phyloP scores from a whole-genome alignment of 1,140 invertebrate genomes.

The Drosophila navojoa region DNA sequence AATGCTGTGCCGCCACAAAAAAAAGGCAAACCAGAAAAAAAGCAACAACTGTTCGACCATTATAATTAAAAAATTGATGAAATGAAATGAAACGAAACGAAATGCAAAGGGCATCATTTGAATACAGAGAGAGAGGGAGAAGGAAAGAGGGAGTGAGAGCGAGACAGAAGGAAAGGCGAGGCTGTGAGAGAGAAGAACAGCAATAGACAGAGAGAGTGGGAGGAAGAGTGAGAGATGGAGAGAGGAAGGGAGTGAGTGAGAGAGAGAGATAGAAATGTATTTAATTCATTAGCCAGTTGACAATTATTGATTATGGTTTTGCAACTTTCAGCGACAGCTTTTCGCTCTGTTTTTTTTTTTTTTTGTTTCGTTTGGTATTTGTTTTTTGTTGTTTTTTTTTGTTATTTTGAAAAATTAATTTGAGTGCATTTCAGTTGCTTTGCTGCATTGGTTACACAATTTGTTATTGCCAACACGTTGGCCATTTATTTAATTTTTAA shows the following conservation, averaged over 20 bases:
- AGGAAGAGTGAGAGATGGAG: slow-evolving; percentile 32
- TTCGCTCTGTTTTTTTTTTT: background rate
- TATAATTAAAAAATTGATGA: slow-evolving; percentile 48
- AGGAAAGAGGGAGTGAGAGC: slow-evolving; percentile 18
- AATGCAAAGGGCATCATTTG: slow-evolving; percentile 17
- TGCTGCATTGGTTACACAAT: slow-evolving; percentile 61
- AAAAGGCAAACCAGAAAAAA: slow-evolving; percentile 34
- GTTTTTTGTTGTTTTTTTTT: background rate
- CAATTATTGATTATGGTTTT: slow-evolving; percentile 79
- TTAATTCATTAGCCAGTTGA: slow-evolving; percentile 80
- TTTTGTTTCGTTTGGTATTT: too few relatives aligned
- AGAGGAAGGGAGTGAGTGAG: slow-evolving; percentile 3
- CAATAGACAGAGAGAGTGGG: slow-evolving; percentile 26
- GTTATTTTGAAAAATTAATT: slow-evolving; percentile 36
- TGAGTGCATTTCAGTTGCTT: slow-evolving; percentile 30
- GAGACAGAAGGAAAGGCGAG: slow-evolving; percentile 27
- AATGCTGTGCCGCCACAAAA: slow-evolving; percentile 57
- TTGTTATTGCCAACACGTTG: slow-evolving; percentile 47
- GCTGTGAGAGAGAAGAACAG: slow-evolving; percentile 3
- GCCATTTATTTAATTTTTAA: slow-evolving; percentile 71
- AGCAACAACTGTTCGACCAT: slow-evolving; percentile 29
- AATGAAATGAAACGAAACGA: slow-evolving; percentile 48
- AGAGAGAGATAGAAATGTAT: slow-evolving; percentile 49
- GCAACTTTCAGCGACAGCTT: slow-evolving; percentile 40
- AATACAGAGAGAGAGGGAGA: slow-evolving; percentile 32